A percentile compares a stretch with the other conserved stretches of the same genome.
These are phyloP conservation scores for Scyliorhinus canicula DNA, from an alignment of 2,797 vertebrate genomes.

Conservation along the genomic window DNA sequence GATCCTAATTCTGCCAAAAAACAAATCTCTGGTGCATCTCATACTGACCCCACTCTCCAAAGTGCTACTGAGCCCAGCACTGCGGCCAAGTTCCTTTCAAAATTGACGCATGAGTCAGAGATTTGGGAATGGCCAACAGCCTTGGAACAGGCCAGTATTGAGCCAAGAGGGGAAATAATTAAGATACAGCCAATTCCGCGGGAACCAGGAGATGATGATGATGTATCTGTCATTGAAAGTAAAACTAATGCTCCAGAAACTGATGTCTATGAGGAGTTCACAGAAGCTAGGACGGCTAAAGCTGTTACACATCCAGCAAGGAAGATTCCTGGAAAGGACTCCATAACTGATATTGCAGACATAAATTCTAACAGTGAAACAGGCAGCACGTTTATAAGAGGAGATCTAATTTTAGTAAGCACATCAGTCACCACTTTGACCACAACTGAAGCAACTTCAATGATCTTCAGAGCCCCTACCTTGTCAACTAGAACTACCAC, in stretches of 20 bases:
- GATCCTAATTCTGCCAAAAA: background rate
- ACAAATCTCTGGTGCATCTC: background rate
- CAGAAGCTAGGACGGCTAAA: background rate
- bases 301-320: background rate
- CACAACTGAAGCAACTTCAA: background rate
- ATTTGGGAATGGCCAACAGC: background rate
- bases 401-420: background rate
- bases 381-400: no score
- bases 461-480: no score
- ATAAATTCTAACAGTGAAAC: background rate
- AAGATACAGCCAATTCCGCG: background rate
- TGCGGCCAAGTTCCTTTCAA: background rate
- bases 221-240: background rate
- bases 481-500: conserved; percentile 36
- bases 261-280: background rate
- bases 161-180: background rate
- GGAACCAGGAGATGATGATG: background rate
- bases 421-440: background rate
- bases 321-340: background rate
- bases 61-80: background rate
- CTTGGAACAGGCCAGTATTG: background rate
- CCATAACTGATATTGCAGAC: background rate
- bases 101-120: no score
- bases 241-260: background rate
- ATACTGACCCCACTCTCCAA: background rate